Conservation (phyloP, 1,140 invertebrate species). For the Drosophila ironensis region DNA sequence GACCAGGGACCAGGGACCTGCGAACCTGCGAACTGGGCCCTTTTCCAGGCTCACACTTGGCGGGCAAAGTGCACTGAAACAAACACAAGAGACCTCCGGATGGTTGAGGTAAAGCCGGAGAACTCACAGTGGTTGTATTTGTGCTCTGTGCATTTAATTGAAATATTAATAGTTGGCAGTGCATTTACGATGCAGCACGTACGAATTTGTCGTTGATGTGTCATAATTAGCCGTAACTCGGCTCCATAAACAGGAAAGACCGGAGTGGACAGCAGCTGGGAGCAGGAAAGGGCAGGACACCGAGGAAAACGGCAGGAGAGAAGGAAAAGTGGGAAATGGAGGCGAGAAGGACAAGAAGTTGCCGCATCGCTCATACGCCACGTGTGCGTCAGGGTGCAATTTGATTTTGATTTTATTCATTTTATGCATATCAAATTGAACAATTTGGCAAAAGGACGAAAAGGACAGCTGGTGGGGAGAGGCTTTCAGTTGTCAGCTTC, state of each 20-base stretch:
- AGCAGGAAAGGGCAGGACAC: background rate
- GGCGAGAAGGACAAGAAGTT: background rate
- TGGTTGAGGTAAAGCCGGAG: too few species aligned
- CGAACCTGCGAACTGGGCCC: background rate
- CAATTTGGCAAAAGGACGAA: background rate
- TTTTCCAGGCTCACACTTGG: background rate
- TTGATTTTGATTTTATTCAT: constrained; percentile 54
- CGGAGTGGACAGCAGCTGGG: background rate
- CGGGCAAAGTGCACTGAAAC: too few species aligned
- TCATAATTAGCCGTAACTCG: constrained; percentile 43
- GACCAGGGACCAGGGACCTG: background rate
- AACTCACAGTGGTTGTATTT: too few species aligned
- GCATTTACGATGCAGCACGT: constrained; percentile 13
- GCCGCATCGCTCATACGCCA: constrained; percentile 30
- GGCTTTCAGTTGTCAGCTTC: constrained; percentile 46
- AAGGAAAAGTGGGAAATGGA: background rate
- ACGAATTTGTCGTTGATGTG: constrained; percentile 39
- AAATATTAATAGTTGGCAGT: background rate
- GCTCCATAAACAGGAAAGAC: constrained; percentile 20
- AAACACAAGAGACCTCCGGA: background rate
- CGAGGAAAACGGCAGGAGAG: background rate
- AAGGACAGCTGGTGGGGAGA: background rate
- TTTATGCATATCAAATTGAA: constrained; percentile 42
- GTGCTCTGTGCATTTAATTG: too few species aligned
- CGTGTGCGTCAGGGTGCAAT: constrained; percentile 20